Evolutionary conservation across 1,140 invertebrate species (phyloP).

Genomic region (Aphelinus certus): DNA sequence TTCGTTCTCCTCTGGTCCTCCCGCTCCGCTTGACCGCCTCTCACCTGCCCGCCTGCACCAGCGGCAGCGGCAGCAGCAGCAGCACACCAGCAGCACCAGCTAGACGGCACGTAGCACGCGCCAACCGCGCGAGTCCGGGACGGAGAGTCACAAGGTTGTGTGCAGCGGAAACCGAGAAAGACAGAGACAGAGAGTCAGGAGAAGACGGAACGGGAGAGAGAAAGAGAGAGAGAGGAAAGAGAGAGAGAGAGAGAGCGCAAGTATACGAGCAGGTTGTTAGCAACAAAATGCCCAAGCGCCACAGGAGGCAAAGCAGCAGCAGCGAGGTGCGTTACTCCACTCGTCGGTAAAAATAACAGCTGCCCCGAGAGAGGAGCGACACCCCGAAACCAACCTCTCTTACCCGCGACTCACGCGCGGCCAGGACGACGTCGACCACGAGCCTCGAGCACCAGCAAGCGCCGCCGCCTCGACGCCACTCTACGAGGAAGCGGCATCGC

Average conservation of each 20-base stretch:
- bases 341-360: constrained; percentile 35
- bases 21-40: constrained; percentile 9
- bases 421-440: constrained; percentile 8
- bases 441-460: background rate
- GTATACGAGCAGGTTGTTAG: background rate
- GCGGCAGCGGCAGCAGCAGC: constrained; percentile 1
- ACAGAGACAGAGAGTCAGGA: background rate
- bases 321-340: constrained; percentile 24
- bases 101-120: background rate
- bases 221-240: constrained; percentile 9
- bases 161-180: background rate
- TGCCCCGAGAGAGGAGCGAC: background rate
- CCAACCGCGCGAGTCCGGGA: background rate
- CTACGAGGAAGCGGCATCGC: constrained; percentile 11
- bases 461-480: background rate
- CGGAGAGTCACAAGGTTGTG: background rate
- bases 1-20: constrained; percentile 3
- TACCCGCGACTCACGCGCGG: background rate
- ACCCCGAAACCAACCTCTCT: background rate
- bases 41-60: background rate
- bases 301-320: constrained; percentile 13
- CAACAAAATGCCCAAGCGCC: constrained; percentile 32
- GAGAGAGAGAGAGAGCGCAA: background rate
- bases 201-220: background rate
- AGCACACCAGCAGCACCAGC: background rate